Evolutionary conservation across 2,888 invertebrate species (phyloP), one percentile per base, ranked within the genome.

Genomic region (Physocephala rufipes): DNA sequence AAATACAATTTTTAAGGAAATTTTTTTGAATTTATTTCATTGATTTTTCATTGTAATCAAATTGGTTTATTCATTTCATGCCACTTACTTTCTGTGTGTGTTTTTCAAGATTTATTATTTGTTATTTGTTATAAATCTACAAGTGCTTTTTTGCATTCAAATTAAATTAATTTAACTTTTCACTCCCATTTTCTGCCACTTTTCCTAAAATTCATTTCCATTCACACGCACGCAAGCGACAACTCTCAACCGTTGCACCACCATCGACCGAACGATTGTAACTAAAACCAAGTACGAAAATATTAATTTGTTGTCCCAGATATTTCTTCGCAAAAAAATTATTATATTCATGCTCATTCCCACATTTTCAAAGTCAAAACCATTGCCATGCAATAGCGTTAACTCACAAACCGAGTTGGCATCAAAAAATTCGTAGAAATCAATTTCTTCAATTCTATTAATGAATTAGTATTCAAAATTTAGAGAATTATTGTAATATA

Each of bases 311-410:
- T 19, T 68, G 68, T 61, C 68, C 59, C n/a, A n/a, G n/a, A n/a
- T 61, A 68, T 61, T 58, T 70, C 47, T 47, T 67, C 28, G 45
- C 43, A 55, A 24, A 24, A n/a, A 45, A 66, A 53, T 13, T 36
- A 47, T 7, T 9, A 36, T 9, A 36, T 36, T 28, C 12, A 24
- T 12, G 24, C 49, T 49, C 12, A 13, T 2, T 28, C 5, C 12
- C 16, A 49, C 2, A 12, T 45, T 67, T 67, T 67, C 67, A 67
- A 67, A 67, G 59, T 67, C 67, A 59, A 59, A 67, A 45, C n/a
- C 45, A 47, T 59, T 55, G 47, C n/a, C 67, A 58, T 26, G n/a
- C 58, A 24, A 26, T 45, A 12, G 21, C 59, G 16, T 59, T 21
- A 15, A 19, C 7, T 9, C 36, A 36, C 36, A 36, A 7, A 9